These are phyloP conservation scores for Dermolepida albohirtum DNA, from an alignment of 2,888 invertebrate genomes.

Conservation along the genomic window DNA sequence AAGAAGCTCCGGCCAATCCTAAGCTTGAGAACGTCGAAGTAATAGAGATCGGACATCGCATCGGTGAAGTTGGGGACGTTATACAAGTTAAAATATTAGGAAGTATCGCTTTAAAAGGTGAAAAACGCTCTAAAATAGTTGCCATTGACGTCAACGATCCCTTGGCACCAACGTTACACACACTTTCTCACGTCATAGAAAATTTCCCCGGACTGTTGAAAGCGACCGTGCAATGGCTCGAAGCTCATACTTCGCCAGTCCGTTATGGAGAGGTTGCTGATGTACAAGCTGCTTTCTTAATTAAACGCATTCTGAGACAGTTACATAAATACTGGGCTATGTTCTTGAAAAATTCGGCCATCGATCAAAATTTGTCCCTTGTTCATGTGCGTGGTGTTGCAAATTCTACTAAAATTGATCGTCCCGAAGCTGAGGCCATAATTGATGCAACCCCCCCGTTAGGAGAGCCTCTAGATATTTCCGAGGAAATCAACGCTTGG, in stretches of 20 bases:
- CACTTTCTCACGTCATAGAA: slow-evolving; percentile 90
- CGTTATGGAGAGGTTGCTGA: too few relatives aligned
- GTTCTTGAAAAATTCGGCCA: too few relatives aligned
- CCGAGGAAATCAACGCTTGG: slow-evolving; percentile 49
- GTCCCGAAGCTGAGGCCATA: slow-evolving; percentile 73
- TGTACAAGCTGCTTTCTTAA: too few relatives aligned
- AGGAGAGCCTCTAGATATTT: slow-evolving; percentile 65
- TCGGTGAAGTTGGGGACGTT: slow-evolving; percentile 82
- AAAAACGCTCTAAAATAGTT: slow-evolving; percentile 99
- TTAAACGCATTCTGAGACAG: too few relatives aligned
- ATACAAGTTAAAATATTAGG: slow-evolving; percentile 93
- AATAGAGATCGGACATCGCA: slow-evolving; percentile 90
- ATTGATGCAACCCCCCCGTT: slow-evolving; percentile 70
- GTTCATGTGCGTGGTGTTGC: too few relatives aligned
- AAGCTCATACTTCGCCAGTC: too few relatives aligned
- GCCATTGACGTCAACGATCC: slow-evolving; percentile 95
- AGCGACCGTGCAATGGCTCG: slow-evolving; percentile 93
- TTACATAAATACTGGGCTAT: too few relatives aligned
- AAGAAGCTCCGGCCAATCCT: slow-evolving; percentile 91
- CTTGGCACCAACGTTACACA: slow-evolving; percentile 83
- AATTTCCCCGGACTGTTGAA: slow-evolving; percentile 94
- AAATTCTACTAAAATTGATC: slow-evolving; percentile 62
- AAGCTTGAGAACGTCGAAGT: slow-evolving; percentile 99
- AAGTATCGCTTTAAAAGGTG: slow-evolving; percentile 93
- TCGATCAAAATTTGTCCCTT: too few relatives aligned